Base-by-base conservation (phyloP, 2,888 invertebrate genomes). In the Bursaphelenchus okinawaensis region DNA sequence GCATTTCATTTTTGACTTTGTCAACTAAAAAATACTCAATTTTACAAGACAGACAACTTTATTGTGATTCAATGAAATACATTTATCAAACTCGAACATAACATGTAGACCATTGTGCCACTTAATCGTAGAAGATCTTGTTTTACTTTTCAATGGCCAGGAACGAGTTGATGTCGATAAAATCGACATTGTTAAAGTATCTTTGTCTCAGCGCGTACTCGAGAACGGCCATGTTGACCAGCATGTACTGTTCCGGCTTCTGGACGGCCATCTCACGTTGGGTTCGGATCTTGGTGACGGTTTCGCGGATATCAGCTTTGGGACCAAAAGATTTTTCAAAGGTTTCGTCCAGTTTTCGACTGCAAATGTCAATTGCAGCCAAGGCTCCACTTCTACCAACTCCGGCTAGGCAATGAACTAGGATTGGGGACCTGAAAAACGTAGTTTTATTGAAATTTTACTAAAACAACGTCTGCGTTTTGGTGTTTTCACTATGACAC, bases 321-420 rank as follows among this genome's bases (percentile, higher is more conserved):
- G 76, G 69, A 7, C 69, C 65, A 23, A 64, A 20, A 56, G 70
- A 9, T 52, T 24, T 40, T 40, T 63, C 62, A 29, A 50, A 22
- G 7, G 52, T 70, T n/a, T 66, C 69, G 50, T 76, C 73, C 50
- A 78, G 67, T 60, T 72, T 72, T 8, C 64, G 67, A 57, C 65
- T 67, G 29, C 74, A 66, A 65, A 78, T 75, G 65, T 78, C 78
- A 20, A 78, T 63, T 4, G 75, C 75, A 7, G 64, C 76, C 26
- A 78, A 8, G 8, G 70, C 63, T 8, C 75, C 76, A 29, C 72
- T 70, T 31, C 73, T 63, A 12, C 72, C 70, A 19, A 74, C 73
- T 9, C 78, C 78, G 8, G 78, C 70, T n/a, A 69, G 58, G 52
- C 77, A 75, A 27, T 74, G 65, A 29, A 78, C 55, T 26, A 76